phyloP scores from a whole-genome alignment of 2,113 vertebrate species.

The Phalacrocorax brasilianus region DNA sequence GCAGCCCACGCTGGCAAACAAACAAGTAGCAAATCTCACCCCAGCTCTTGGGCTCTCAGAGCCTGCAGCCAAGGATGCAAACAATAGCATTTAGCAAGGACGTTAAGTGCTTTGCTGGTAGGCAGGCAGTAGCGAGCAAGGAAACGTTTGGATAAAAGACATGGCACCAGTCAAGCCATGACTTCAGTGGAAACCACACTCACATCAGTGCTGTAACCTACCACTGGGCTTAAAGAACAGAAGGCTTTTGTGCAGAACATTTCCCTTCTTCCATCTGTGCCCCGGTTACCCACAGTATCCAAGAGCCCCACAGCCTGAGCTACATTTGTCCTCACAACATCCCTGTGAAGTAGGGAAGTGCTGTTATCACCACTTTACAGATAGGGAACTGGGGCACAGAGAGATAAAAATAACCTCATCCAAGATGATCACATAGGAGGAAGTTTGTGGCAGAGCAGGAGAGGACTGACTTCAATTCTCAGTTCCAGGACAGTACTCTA shows the following conservation, averaged over 20 bases:
- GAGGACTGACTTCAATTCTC: neutral
- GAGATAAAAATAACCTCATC: conserved; percentile 41
- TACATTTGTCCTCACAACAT: conserved; percentile 32
- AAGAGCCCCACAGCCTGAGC: neutral
- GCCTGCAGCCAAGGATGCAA: neutral
- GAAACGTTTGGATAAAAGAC: neutral
- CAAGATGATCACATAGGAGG: conserved; percentile 1
- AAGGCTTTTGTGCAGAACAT: neutral
- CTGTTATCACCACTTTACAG: conserved; percentile 48
- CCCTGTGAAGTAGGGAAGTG: conserved; percentile 46
- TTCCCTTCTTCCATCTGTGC: neutral
- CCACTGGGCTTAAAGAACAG: neutral
- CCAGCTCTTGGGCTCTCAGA: neutral
- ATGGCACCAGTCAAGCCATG: neutral
- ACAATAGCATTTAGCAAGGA: neutral
- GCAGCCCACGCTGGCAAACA: neutral
- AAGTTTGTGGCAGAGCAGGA: conserved; percentile 19
- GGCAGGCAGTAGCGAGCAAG: neutral
- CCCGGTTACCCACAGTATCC: neutral
- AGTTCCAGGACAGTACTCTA: neutral
- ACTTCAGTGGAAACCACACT: neutral
- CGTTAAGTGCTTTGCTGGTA: neutral
- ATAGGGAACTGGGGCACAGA: conserved; percentile 47
- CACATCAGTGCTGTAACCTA: neutral
- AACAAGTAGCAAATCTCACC: neutral